phyloP scores from a whole-genome alignment of 2,113 vertebrate genomes.

The Triplophysa dalaica region DNA sequence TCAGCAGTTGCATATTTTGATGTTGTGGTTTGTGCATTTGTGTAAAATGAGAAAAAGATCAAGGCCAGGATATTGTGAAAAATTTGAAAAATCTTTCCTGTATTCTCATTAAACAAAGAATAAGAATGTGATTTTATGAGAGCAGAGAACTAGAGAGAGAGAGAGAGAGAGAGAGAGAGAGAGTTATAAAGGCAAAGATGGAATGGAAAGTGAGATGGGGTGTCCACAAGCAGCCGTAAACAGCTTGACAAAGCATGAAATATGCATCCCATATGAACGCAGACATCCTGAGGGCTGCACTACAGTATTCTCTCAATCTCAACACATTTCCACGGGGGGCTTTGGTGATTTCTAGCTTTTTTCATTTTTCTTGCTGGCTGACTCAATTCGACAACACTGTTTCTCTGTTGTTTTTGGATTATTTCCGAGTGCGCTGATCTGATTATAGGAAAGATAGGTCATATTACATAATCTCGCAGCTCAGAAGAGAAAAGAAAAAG shows the following conservation, averaged over 20 bases:
- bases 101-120: background rate
- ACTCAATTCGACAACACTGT: background rate
- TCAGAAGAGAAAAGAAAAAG: conserved; percentile 20
- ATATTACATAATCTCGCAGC: conserved; percentile 49
- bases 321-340: conserved; percentile 17
- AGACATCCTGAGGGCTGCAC: conserved; percentile 39
- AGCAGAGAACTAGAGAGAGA: background rate
- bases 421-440: conserved; percentile 42
- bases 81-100: background rate
- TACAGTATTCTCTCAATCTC: conserved; percentile 24
- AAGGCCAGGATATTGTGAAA: background rate
- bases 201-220: background rate
- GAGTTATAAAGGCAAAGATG: background rate
- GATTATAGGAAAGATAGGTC: conserved; percentile 53
- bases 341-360: conserved; percentile 11
- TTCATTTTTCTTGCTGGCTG: conserved; percentile 5
- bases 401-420: conserved; percentile 52
- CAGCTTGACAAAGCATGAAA: conserved; percentile 48
- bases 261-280: conserved; percentile 35
- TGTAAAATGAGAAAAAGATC: background rate
- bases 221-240: conserved; percentile 34
- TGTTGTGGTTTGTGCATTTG: background rate
- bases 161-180: background rate
- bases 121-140: background rate
- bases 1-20: background rate